phyloP scores from a whole-genome alignment of 1,140 invertebrate genomes.

The Ceratosolen solmsi region DNA sequence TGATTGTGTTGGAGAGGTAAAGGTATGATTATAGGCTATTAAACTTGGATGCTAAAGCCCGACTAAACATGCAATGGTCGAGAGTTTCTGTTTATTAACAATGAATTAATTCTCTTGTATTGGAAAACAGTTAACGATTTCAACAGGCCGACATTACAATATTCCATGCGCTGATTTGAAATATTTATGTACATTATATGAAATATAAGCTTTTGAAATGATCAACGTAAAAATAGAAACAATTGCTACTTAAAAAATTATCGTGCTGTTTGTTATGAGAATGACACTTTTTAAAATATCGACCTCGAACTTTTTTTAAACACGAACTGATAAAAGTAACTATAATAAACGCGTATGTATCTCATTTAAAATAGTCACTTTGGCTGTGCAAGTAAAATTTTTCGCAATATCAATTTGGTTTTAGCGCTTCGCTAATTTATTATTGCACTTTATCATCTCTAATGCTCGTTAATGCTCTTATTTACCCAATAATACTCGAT shows the following conservation, averaged over 20 bases:
- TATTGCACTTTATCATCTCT: background rate
- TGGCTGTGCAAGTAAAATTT: background rate
- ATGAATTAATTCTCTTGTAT: background rate
- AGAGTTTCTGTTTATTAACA: background rate
- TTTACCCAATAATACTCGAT: no score
- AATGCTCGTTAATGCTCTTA: no score
- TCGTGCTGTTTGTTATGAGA: background rate
- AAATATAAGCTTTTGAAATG: background rate
- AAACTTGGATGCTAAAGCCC: background rate
- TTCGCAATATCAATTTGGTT: background rate
- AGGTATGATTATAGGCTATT: background rate
- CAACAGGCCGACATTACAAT: background rate
- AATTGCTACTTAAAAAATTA: constrained; percentile 17
- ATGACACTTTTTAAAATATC: constrained; percentile 10
- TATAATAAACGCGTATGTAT: background rate
- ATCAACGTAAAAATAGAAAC: background rate
- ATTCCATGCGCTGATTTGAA: background rate
- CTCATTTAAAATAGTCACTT: background rate
- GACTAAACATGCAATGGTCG: background rate
- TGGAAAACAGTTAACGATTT: background rate
- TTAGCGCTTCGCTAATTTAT: background rate
- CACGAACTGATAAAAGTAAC: background rate
- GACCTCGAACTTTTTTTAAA: background rate
- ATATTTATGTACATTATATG: constrained; percentile 4
- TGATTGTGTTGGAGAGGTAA: background rate